A percentile compares a stretch with the other conserved stretches of the same genome.
Evolutionary conservation across 35 echinoderm and acorn worm genomes (phyloP).

Genomic region (Apostichopus parvimensis): DNA sequence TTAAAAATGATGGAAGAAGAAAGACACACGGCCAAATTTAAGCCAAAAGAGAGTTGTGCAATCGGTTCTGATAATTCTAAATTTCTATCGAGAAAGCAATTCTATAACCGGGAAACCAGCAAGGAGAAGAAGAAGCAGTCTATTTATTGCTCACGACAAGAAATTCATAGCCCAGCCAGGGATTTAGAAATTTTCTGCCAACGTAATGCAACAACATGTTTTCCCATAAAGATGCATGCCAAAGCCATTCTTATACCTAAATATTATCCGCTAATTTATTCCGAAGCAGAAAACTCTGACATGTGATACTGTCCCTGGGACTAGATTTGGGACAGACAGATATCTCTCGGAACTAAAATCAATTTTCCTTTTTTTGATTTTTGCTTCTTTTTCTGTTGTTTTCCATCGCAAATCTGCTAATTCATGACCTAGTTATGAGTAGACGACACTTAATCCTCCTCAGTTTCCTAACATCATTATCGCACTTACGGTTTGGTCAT

Average conservation of each 20-base stretch:
- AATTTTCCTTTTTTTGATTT: neutral
- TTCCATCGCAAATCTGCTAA: neutral
- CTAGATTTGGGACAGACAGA: neutral
- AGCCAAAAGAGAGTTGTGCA: no score
- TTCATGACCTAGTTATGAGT: neutral
- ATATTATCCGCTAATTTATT: neutral
- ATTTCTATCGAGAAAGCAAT: no score
- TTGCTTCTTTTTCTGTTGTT: neutral
- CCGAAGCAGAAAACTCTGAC: neutral
- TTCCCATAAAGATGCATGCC: neutral
- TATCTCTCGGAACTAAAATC: neutral
- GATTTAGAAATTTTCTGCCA: no score
- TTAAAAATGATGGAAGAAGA: no score
- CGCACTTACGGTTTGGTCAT: neutral
- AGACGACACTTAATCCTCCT: neutral
- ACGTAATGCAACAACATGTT: neutral
- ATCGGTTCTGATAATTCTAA: no score
- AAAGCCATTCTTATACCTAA: neutral
- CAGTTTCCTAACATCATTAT: neutral
- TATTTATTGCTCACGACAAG: no score
- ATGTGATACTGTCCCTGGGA: neutral
- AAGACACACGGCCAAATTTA: no score
- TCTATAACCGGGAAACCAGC: no score
- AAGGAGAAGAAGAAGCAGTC: no score
- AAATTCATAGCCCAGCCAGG: no score